A percentile compares a stretch with the other conserved stretches of the same genome.
phyloP scores from a whole-genome alignment of 2,888 invertebrate species.

The Asteroscopus sphinx region DNA sequence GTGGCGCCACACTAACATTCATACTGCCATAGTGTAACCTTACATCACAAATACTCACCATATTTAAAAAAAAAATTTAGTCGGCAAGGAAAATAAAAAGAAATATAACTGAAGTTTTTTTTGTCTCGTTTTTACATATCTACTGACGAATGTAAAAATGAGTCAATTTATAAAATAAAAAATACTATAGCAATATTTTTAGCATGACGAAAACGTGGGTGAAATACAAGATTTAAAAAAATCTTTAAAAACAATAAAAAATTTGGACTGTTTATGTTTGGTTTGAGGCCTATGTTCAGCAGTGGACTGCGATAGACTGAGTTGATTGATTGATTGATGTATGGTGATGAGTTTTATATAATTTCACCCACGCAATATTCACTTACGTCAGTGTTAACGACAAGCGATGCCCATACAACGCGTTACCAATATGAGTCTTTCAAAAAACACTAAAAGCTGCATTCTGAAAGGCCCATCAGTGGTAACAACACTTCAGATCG shows the following conservation, averaged over 20 bases:
- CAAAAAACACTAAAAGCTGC: slow-evolving; percentile 40
- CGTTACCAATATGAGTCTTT: slow-evolving; percentile 68
- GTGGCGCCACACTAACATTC: slow-evolving; percentile 66
- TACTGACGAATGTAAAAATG: slow-evolving; percentile 40
- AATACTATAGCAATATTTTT: slow-evolving; percentile 55
- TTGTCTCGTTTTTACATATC: slow-evolving; percentile 45
- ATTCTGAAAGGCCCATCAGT: slow-evolving; percentile 66
- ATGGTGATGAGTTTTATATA: slow-evolving; percentile 3
- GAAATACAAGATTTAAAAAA: slow-evolving; percentile 21
- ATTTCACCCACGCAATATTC: slow-evolving; percentile 69
- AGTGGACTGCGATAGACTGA: no score
- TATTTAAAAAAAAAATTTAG: slow-evolving; percentile 1
- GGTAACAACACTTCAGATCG: slow-evolving; percentile 63
- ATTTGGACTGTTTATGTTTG: neutral
- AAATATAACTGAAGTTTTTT: slow-evolving; percentile 1
- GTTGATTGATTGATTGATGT: no score
- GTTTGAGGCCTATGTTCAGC: no score
- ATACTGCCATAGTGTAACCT: slow-evolving; percentile 51
- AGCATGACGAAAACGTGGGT: slow-evolving; percentile 57
- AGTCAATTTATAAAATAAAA: slow-evolving; percentile 20
- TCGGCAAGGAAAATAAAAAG: neutral
- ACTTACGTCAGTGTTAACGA: slow-evolving; percentile 86
- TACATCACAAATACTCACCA: slow-evolving; percentile 19
- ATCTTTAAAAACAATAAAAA: neutral
- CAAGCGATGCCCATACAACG: slow-evolving; percentile 89